Evolutionary conservation across 2,797 vertebrate genomes (phyloP), one percentile per base, ranked within the genome.

Genomic region (Poecilia velifera): DNA sequence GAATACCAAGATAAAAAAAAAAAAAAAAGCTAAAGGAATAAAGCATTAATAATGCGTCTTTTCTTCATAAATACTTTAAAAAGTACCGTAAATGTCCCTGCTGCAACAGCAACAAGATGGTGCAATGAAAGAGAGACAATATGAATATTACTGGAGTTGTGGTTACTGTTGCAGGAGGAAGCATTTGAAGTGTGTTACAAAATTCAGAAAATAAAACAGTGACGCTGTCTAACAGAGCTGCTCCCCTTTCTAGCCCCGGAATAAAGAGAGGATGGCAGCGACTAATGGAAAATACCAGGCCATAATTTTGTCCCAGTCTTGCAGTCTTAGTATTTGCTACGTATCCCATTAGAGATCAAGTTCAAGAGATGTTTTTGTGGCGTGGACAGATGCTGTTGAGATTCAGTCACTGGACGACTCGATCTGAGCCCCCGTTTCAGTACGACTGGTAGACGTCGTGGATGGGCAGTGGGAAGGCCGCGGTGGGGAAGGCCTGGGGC

Each of bases 361-460:
- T 86, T 89, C 51, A 81, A 78, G 62, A 76, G 82, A 81, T 76
- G 78, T 75, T 76, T 90, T 75, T 76, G 72, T 77, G 49, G 47
- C 43, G 80, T 62, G 81, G 75, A 82, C 53, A 73, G 79, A 82
- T 53, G 39, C 74, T 70, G 81, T 72, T 81, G 82, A 82, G 78
- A 86, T 84, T 90, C 90, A 82, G 84, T 87, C 83, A 80, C 81
- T 79, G 74, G 83, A 76, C 72, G 55, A 74, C 71, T 74, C 74
- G 76, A 83, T 31, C 59, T 76, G 81, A 87, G 90, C 86, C 72
- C 76, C 68, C 28, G 9, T 9, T 94, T 95, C 94, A 99, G 92
- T 99, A 99, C 5, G 97, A 98, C 94, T 97, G 98, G 93, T 99
- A 99, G 94, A 99, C 82, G 0, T 99, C 98, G 0, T 99, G 98